Conservation (phyloP, 2,888 invertebrate genomes). For the Malthinus flaveolus region DNA sequence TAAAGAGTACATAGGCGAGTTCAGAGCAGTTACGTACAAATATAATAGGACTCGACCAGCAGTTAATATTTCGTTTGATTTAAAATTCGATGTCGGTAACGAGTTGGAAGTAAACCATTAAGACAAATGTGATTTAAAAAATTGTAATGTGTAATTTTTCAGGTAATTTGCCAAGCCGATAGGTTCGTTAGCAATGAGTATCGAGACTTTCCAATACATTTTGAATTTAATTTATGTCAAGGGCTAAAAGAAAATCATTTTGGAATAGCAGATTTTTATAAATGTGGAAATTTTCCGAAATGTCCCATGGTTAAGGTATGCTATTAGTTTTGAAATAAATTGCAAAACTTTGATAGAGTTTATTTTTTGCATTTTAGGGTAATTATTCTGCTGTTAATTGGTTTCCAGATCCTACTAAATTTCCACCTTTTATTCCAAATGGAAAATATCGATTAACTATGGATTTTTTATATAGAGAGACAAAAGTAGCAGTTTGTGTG, state of each 20-base stretch:
- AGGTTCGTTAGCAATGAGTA: slow-evolving; percentile 1
- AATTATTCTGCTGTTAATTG: background rate
- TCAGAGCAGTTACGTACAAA: no score
- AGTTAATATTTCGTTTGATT: no score
- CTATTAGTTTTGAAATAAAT: background rate
- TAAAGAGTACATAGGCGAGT: no score
- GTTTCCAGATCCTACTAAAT: background rate
- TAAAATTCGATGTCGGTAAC: no score
- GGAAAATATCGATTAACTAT: background rate
- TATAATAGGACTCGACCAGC: no score
- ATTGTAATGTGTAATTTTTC: no score
- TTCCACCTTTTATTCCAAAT: background rate
- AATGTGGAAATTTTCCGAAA: background rate
- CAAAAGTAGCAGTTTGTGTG: no score
- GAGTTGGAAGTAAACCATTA: no score
- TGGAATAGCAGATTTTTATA: background rate
- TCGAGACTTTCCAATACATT: background rate
- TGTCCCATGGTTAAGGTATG: slow-evolving; percentile 1
- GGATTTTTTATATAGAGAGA: no score
- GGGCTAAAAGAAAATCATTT: background rate
- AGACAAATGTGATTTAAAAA: no score
- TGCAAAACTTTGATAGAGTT: background rate
- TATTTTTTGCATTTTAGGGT: background rate
- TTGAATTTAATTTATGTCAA: background rate
- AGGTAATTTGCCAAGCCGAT: background rate